These are phyloP conservation scores for Drosophila fulvimacula DNA, from an alignment of 2,888 invertebrate species.

Conservation along the genomic window DNA sequence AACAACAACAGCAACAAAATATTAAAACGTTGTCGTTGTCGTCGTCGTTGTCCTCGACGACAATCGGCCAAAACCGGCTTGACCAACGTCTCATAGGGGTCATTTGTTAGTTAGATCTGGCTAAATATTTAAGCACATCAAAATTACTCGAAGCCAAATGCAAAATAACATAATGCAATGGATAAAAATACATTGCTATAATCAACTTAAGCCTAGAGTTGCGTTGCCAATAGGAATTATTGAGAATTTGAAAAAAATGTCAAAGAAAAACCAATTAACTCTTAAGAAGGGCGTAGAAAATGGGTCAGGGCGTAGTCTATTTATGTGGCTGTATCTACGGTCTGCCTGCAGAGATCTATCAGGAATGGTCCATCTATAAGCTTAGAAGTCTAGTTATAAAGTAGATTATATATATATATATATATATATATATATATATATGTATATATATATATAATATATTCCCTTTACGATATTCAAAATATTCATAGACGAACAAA, in stretches of 20 bases:
- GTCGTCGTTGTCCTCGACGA: slow-evolving; percentile 24
- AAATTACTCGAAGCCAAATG: slow-evolving; percentile 3
- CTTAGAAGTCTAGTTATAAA: no score
- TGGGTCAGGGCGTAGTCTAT: no score
- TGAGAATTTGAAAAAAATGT: background rate
- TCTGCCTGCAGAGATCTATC: background rate
- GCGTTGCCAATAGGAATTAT: background rate
- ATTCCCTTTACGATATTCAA: no score
- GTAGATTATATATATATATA: no score
- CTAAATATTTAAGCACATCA: background rate
- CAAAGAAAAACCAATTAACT: background rate
- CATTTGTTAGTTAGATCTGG: slow-evolving; percentile 38
- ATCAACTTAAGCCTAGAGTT: background rate
- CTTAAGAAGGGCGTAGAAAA: background rate
- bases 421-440: no score
- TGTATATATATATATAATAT: no score
- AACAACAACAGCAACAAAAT: slow-evolving; percentile 43
- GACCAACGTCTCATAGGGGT: slow-evolving; percentile 52
- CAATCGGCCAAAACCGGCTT: slow-evolving; percentile 67
- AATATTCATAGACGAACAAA: no score
- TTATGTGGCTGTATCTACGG: no score
- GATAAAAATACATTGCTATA: background rate
- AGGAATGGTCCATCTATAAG: background rate
- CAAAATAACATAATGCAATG: background rate
- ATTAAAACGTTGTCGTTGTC: slow-evolving; percentile 57